Base-by-base conservation (phyloP, 2,888 invertebrate genomes). In the Drosophila macrospina region DNA sequence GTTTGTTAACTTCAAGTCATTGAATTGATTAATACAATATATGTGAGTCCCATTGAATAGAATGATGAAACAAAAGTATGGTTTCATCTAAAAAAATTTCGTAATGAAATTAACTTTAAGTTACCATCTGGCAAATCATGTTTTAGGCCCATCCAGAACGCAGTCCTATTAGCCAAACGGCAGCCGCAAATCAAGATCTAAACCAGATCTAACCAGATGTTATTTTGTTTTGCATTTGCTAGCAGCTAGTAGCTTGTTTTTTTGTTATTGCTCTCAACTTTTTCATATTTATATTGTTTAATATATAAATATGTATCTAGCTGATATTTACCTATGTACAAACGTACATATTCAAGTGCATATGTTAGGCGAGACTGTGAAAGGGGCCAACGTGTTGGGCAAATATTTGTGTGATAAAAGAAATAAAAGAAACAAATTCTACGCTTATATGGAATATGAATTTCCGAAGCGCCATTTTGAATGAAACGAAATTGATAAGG, bases 391-490 rank as follows among this genome's bases (percentile, higher is more conserved):
- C 48, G 67, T 48, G 54, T 65, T 65, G 42, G 4, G 26, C 20
- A 67, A 66, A 56, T 67, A 56, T 67, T 67, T 50, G 41, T 55
- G 37, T 44, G 66, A 66, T 66, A 66, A 66, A 66, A 64, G 44
- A 52, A 65, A 66, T 66, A 66, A 64, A 36, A 64, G 64, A 37
- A 64, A 32, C 36, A 37, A 52, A 63, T 45, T 45, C 34, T 26
- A 36, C 32, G 32, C 34, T 52, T 45, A 11, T n/a, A 30, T 32
- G 32, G 34, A 51, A 64, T 52, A 54, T 41, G 39, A 41, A 36
- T 15, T 47, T 15, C 8, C 8, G 3, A 51, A 63, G 44, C 64
- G 37, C 24, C 37, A 50, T 44, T 51, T 52, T 13, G 32, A 63
- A 67, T 28, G 50, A 37, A 37, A 48, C 24, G n/a, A 42, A 37